Conservation (phyloP, 2,797 vertebrate genomes). For the Falco naumanni region DNA sequence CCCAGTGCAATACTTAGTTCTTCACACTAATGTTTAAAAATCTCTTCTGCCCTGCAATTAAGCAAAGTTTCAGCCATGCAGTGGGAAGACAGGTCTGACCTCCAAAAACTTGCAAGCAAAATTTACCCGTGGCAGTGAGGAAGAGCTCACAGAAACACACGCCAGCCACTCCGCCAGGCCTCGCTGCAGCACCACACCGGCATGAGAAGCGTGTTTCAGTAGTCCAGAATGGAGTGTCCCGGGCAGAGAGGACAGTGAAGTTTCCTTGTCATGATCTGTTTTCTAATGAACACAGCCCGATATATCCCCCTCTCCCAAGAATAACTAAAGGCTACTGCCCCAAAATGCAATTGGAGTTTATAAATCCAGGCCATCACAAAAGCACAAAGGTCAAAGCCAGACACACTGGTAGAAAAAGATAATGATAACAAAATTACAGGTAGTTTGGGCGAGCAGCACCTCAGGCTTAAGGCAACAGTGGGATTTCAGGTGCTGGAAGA, state of each 20-base stretch:
- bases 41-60: background rate
- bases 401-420: background rate
- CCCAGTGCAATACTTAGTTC: background rate
- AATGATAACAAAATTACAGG: background rate
- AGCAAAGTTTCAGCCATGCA: background rate
- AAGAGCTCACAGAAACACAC: rapidly evolving
- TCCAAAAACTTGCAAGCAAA: background rate
- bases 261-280: background rate
- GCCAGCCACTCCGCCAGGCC: rapidly evolving
- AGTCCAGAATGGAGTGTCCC: rapidly evolving
- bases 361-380: background rate
- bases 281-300: background rate
- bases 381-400: background rate
- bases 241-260: background rate
- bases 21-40: background rate
- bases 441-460: background rate
- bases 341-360: background rate
- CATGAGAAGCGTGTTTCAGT: no score
- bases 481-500: slow-evolving; percentile 25
- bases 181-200: rapidly evolving
- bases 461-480: background rate
- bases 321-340: background rate
- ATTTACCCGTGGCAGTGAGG: rapidly evolving
- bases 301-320: background rate
- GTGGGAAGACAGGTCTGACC: background rate